A percentile compares a stretch with the other conserved stretches of the same genome.
These are phyloP conservation scores for Rousettus leschenaultii DNA, from an alignment of 2,113 vertebrate species.

Conservation along the genomic window DNA sequence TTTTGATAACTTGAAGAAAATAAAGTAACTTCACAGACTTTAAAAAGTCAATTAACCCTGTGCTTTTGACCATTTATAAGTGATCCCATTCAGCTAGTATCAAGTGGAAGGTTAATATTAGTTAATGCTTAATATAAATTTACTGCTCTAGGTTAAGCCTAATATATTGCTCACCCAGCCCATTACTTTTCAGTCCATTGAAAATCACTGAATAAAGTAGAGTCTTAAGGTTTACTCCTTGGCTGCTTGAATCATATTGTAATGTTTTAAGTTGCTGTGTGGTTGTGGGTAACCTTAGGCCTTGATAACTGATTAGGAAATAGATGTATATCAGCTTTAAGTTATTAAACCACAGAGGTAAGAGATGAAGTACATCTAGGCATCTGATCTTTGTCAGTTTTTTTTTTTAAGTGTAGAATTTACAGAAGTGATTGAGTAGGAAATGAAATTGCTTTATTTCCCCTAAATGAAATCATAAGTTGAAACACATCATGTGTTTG, in stretches of 20 bases:
- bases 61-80: background rate
- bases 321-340: background rate
- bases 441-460: slow-evolving; percentile 14
- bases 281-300: background rate
- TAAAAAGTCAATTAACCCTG: background rate
- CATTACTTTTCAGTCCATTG: background rate
- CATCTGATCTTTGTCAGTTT: background rate
- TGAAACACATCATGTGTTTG: background rate
- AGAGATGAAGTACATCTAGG: background rate
- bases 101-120: background rate
- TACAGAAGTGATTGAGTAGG: background rate
- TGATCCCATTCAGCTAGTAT: background rate
- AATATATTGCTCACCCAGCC: background rate
- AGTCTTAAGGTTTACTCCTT: background rate
- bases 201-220: background rate
- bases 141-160: background rate
- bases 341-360: background rate
- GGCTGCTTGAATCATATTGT: background rate
- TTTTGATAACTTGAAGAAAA: slow-evolving; percentile 20
- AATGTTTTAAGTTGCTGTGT: background rate
- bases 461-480: background rate
- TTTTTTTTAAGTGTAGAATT: background rate
- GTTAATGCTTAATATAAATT: background rate
- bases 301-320: background rate
- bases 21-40: background rate